A percentile compares a stretch with the other conserved stretches of the same genome.
Evolutionary conservation across 2,797 vertebrate species (phyloP).

Genomic region (Mormyrops boulengeri): DNA sequence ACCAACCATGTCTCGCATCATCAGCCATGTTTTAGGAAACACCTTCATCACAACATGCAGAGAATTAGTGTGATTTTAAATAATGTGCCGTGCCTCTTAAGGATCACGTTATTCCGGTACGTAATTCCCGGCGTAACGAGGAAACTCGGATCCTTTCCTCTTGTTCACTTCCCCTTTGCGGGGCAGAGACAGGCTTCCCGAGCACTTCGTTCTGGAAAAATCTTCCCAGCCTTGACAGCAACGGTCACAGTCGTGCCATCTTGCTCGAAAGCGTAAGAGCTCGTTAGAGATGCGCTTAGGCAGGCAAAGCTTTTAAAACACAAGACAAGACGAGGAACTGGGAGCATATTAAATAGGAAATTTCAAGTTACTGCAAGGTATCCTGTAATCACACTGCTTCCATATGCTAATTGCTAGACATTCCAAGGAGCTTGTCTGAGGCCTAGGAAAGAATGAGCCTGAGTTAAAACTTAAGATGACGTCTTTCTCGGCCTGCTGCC

Average conservation of each 20-base stretch:
- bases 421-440: conserved; percentile 35
- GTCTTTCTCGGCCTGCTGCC: conserved; percentile 27
- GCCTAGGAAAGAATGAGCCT: conserved; percentile 23
- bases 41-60: background rate
- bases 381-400: conserved; percentile 35
- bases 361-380: conserved; percentile 40
- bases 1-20: background rate
- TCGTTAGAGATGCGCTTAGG: conserved; percentile 37
- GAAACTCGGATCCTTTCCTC: background rate
- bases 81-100: background rate
- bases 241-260: conserved; percentile 15
- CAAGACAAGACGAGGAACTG: conserved; percentile 36
- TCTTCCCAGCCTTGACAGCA: conserved; percentile 7
- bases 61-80: background rate
- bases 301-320: conserved; percentile 42
- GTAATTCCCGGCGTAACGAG: background rate
- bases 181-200: background rate
- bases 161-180: background rate
- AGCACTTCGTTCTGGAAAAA: background rate
- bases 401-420: conserved; percentile 49
- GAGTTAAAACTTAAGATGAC: conserved; percentile 32
- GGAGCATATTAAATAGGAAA: conserved; percentile 53
- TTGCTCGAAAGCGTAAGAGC: conserved; percentile 20
- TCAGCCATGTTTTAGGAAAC: background rate
- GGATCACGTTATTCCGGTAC: no score